Evolutionary conservation across 1,140 invertebrate species (phyloP).

Genomic region (Apis florea): DNA sequence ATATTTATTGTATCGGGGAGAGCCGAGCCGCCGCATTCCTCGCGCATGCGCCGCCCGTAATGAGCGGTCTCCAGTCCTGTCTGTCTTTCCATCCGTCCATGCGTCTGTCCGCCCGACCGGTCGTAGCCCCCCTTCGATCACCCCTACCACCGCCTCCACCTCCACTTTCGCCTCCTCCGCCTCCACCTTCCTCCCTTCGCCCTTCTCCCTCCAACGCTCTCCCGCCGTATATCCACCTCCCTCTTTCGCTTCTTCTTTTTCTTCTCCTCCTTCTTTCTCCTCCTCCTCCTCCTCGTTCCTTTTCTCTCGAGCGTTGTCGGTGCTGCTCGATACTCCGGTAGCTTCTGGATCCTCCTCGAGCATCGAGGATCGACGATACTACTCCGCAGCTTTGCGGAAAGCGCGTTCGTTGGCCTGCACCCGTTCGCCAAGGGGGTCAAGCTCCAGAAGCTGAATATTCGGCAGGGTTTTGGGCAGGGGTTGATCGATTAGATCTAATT

Average conservation of each 20-base stretch:
- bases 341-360: conserved; percentile 16
- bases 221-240: neutral
- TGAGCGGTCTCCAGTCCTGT: conserved; percentile 77
- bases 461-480: neutral
- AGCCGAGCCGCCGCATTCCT: conserved; percentile 75
- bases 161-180: conserved; percentile 26
- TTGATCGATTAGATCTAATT: neutral
- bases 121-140: conserved; percentile 51
- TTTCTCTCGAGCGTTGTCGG: neutral
- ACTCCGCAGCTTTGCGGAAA: conserved; percentile 14
- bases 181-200: conserved; percentile 29
- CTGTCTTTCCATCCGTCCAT: conserved; percentile 72
- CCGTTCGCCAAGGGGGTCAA: neutral
- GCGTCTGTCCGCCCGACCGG: conserved; percentile 63
- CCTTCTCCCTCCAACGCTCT: neutral
- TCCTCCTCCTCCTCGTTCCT: neutral
- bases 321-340: neutral
- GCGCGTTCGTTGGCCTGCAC: conserved; percentile 1
- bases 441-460: too few species aligned
- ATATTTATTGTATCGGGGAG: conserved; percentile 78
- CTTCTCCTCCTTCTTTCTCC: neutral
- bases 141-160: conserved; percentile 41
- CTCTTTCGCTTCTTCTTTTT: neutral
- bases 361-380: conserved; percentile 13
- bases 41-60: conserved; percentile 77